Base-by-base conservation (phyloP, 2,888 invertebrate species). In the Cordilura impudica region DNA sequence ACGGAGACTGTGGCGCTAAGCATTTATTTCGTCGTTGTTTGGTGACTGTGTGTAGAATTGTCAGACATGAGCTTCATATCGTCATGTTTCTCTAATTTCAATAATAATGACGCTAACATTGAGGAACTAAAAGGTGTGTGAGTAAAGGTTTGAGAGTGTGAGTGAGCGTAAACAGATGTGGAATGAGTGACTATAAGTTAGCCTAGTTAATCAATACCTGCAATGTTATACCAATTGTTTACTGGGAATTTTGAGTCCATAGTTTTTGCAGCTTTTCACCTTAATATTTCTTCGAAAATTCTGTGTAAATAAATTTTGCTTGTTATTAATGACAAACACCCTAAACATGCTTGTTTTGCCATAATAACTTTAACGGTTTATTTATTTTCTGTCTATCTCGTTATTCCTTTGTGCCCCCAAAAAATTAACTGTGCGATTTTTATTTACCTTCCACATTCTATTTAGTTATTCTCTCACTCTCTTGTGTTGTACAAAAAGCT, bases 1-100 rank as follows among this genome's bases (percentile, higher is more conserved):
- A 56, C 4, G 10, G 16, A 31, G 23, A 16, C 5, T 26, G 18
- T 73, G 73, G 73, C 73, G 65, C 58, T 65, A 16, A 74, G 51
- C 58, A 51, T 66, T 60, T 43, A 12, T 29, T 60, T 35, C 2
- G 35, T 12, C 12, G 35, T 35, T 66, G 18, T 14, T 54, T 53
- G 4, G 14, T 63, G 53, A 29, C 26, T 61, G 16, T 61, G 43
- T 35, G 12, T n/a, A n/a, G 12, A 39, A 31, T 45, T 63, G 31
- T n/a, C 18, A 56, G 54, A 56, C 47, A 63, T 47, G 39, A 58
- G 60, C 39, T 60, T 39, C 31, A 67, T n/a, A n/a, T 1, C 3
- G 35, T 4, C 35, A n/a, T n/a, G 35, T n/a, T 39, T 39, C 35
- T 39, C 35, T n/a, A 39, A 39, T 39, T 39, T 39, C 35, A 39